A percentile compares a stretch with the other conserved stretches of the same genome.
Evolutionary conservation across 2,797 vertebrate genomes (phyloP).

Genomic region (Malurus leucopterus): DNA sequence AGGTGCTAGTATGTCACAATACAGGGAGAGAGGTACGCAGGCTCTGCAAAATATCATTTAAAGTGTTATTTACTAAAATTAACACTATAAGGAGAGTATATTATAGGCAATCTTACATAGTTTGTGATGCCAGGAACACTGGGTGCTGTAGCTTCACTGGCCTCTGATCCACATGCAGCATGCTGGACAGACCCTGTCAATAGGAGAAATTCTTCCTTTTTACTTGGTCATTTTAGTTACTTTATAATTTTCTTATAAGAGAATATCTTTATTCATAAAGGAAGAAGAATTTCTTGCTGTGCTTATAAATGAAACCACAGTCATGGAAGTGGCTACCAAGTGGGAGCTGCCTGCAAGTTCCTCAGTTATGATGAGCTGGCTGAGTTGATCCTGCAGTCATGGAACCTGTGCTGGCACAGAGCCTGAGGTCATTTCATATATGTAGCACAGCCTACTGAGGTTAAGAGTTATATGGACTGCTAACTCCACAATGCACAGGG

Average conservation of each 20-base stretch:
- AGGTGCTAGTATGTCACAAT: not conserved
- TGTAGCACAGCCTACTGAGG: not conserved
- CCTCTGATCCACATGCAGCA: not conserved
- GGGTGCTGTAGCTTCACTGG: not conserved
- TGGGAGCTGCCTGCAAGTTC: not conserved
- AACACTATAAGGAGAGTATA: not conserved
- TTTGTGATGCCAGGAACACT: not conserved
- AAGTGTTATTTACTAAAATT: not conserved
- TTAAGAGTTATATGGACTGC: not conserved
- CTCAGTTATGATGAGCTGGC: not conserved
- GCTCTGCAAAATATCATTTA: not conserved
- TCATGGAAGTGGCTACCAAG: not conserved
- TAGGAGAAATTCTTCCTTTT: not conserved
- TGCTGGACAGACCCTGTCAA: not conserved
- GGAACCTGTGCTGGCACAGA: not conserved
- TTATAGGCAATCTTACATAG: not conserved
- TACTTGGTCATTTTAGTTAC: not conserved
- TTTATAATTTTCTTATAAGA: not conserved
- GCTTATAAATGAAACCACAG: not conserved
- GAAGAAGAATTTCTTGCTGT: not conserved
- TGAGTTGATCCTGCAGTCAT: not conserved
- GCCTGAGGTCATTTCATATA: accelerated
- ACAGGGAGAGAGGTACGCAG: not conserved
- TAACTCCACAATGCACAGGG: not conserved
- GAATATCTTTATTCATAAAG: not conserved